Evolutionary conservation across 2,888 invertebrate genomes (phyloP).

Genomic region (Athalia rosae): DNA sequence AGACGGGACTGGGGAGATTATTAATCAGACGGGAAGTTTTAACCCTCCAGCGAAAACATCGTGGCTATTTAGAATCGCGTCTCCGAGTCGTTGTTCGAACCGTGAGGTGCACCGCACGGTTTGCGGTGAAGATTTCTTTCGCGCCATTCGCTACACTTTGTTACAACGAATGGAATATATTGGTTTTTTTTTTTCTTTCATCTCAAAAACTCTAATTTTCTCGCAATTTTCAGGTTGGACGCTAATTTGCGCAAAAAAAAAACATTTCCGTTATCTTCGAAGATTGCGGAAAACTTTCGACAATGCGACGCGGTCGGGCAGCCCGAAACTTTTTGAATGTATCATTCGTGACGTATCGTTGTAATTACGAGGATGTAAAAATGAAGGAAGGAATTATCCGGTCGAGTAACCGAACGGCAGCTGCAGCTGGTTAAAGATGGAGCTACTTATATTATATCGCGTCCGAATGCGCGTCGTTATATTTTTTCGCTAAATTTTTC

Average conservation of each 20-base stretch:
- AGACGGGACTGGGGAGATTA: constrained; percentile 55
- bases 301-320: constrained; percentile 25
- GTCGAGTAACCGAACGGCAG: constrained; percentile 4
- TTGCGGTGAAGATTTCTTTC: not conserved
- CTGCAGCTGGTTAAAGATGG: constrained; percentile 13
- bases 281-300: constrained; percentile 33
- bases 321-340: constrained; percentile 39
- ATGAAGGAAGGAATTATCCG: not conserved
- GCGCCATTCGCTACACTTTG: not conserved
- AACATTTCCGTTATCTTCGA: constrained; percentile 29
- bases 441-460: constrained; percentile 9
- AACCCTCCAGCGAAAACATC: constrained; percentile 18
- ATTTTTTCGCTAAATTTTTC: not conserved
- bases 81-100: constrained; percentile 5
- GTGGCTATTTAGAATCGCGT: constrained; percentile 16
- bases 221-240: constrained; percentile 2
- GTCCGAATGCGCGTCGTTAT: not conserved
- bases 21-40: constrained; percentile 37
- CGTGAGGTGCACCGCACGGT: not conserved
- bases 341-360: constrained; percentile 29
- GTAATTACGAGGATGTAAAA: constrained; percentile 22
- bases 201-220: not conserved
- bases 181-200: too few relatives aligned
- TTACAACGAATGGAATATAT: not conserved
- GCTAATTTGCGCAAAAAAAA: constrained; percentile 34